These are phyloP conservation scores for Haliclona indistincta DNA, from an alignment of 37 sponge, comb jelly and placozoan genomes.

Conservation along the genomic window DNA sequence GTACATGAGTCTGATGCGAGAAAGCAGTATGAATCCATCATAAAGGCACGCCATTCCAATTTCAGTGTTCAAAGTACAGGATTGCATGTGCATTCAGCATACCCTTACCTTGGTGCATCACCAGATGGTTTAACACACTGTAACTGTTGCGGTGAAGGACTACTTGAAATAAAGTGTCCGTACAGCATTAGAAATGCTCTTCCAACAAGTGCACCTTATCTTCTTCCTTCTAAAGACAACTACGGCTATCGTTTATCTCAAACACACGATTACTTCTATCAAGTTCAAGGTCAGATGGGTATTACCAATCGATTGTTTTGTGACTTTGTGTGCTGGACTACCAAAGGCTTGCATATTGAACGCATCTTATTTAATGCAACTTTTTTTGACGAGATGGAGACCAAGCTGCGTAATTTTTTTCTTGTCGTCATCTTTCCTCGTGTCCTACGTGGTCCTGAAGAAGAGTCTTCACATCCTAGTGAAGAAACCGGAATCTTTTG, in stretches of 20 bases:
- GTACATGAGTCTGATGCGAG: not conserved
- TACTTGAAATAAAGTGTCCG: not conserved
- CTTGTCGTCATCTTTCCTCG: not conserved
- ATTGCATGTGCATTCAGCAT: not conserved
- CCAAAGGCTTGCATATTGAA: not conserved
- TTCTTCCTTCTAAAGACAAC: too few relatives aligned
- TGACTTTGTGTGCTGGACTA: slow-evolving; percentile 3
- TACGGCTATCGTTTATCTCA: not conserved
- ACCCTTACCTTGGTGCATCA: not conserved
- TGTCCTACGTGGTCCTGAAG: not conserved
- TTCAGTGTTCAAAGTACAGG: not conserved
- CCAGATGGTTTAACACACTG: not conserved
- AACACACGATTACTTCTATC: not conserved
- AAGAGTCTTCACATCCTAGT: not conserved
- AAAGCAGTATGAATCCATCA: not conserved
- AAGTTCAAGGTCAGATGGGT: not conserved
- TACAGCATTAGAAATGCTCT: not conserved
- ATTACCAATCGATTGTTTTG: not conserved
- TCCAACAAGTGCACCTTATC: not conserved
- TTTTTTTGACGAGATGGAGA: not conserved
- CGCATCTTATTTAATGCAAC: not conserved
- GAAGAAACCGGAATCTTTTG: not conserved
- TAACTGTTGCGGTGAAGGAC: not conserved
- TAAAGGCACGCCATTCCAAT: not conserved
- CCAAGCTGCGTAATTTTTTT: not conserved